Percentiles rank a stretch among this genome's conserved stretches.
These are phyloP conservation scores for Tipula vernalis DNA, from an alignment of 2,888 invertebrate species.

Conservation along the genomic window DNA sequence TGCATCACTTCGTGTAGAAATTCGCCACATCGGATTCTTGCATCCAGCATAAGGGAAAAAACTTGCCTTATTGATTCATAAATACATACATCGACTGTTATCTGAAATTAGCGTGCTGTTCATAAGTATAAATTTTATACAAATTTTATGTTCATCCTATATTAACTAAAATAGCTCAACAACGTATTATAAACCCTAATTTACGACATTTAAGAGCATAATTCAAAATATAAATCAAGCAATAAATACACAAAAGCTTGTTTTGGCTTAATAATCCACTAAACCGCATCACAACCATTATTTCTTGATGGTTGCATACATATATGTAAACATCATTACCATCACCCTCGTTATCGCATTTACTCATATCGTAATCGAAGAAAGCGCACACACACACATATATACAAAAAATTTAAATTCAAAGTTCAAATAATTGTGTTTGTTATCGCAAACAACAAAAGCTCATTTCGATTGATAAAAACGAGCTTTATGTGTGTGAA, in stretches of 20 bases:
- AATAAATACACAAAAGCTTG: background rate
- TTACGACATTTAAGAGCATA: background rate
- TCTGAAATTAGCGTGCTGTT: background rate
- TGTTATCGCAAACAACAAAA: background rate
- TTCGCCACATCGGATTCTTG: too few species aligned
- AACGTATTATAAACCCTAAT: background rate
- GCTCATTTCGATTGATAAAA: background rate
- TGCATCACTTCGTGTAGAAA: too few species aligned
- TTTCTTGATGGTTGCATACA: background rate
- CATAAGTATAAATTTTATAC: background rate
- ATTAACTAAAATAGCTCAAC: background rate
- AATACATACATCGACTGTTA: background rate
- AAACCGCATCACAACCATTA: background rate
- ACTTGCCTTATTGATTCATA: too few species aligned
- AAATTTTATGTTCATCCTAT: background rate
- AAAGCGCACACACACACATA: background rate
- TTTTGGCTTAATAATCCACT: background rate
- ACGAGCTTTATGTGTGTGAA: background rate
- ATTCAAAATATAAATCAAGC: background rate
- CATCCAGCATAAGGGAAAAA: too few species aligned
- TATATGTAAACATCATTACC: background rate
- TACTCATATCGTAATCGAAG: background rate
- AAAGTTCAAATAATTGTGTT: background rate
- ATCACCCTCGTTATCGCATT: background rate
- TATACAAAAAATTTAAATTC: background rate